These are phyloP conservation scores for Oryzias sinensis DNA, from an alignment of 2,797 vertebrate genomes.

Conservation along the genomic window DNA sequence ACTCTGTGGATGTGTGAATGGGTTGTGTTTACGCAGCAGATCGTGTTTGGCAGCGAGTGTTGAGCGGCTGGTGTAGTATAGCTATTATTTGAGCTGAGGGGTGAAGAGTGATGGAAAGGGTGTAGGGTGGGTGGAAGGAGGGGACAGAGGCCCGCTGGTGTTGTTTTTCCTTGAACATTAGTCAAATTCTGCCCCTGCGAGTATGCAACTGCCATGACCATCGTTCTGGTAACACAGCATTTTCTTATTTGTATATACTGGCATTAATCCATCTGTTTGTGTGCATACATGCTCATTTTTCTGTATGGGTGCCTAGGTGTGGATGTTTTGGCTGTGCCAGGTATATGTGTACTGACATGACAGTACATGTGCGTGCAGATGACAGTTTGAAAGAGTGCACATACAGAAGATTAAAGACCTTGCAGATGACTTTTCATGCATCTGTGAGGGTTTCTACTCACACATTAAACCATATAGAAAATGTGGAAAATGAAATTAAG, in stretches of 20 bases:
- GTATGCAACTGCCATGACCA: constrained; percentile 48
- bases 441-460: constrained; percentile 16
- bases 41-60: constrained; percentile 63
- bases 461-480: constrained; percentile 8
- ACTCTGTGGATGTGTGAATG: constrained; percentile 61
- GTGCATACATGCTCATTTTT: constrained; percentile 13
- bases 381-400: constrained; percentile 22
- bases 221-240: constrained; percentile 26
- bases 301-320: background rate
- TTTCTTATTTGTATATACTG: constrained; percentile 45
- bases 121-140: constrained; percentile 7
- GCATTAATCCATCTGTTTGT: constrained; percentile 44
- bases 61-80: constrained; percentile 55
- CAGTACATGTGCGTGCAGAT: constrained; percentile 20
- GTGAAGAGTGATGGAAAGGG: constrained; percentile 57
- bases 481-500: constrained; percentile 22
- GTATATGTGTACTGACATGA: constrained; percentile 28
- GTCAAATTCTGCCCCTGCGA: constrained; percentile 52
- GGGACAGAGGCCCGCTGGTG: constrained; percentile 16
- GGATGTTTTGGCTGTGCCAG: constrained; percentile 32
- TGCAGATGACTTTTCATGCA: constrained; percentile 1
- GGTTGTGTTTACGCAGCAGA: constrained; percentile 65
- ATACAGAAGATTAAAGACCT: constrained; percentile 9
- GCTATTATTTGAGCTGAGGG: constrained; percentile 60
- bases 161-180: constrained; percentile 51